A percentile compares a stretch with the other conserved stretches of the same genome.
These are phyloP conservation scores for Himalopsyche kuldschensis DNA, from an alignment of 2,888 invertebrate species.

Conservation along the genomic window DNA sequence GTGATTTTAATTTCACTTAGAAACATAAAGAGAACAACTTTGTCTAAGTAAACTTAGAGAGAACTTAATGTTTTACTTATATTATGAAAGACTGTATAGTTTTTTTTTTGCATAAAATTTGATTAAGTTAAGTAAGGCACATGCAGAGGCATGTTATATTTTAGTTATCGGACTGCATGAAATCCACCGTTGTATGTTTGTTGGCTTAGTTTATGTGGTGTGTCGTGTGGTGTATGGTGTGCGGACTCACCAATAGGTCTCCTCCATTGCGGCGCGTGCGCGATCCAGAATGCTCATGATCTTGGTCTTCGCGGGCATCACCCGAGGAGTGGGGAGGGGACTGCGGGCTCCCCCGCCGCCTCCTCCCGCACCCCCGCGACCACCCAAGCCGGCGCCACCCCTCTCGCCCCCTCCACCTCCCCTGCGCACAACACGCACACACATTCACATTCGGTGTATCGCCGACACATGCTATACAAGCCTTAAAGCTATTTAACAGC, in stretches of 20 bases:
- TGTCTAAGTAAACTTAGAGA: too few species aligned
- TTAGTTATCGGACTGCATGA: too few species aligned
- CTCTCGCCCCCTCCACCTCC: slow-evolving; percentile 11
- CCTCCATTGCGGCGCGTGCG: slow-evolving; percentile 80
- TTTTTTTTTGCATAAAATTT: too few species aligned
- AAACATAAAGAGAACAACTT: too few species aligned
- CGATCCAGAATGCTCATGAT: slow-evolving; percentile 83
- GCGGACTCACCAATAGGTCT: slow-evolving; percentile 65
- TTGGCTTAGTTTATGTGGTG: neutral
- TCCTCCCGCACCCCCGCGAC: slow-evolving; percentile 6
- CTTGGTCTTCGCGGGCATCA: slow-evolving; percentile 73
- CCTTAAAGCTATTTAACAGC: too few species aligned
- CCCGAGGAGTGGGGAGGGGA: slow-evolving; percentile 54
- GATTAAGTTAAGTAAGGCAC: too few species aligned
- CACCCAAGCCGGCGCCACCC: slow-evolving; percentile 1
- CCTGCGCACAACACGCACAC: slow-evolving; percentile 3
- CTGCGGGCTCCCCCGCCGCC: slow-evolving; percentile 43
- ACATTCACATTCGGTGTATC: neutral
- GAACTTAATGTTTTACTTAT: too few species aligned
- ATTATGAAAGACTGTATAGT: too few species aligned
- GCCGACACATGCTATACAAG: neutral
- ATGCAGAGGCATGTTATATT: too few species aligned
- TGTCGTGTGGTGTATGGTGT: neutral
- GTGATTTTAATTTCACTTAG: too few species aligned
- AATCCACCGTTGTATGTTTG: too few species aligned